phyloP scores from a whole-genome alignment of 2,888 invertebrate genomes.

The Exocentrus adspersus region DNA sequence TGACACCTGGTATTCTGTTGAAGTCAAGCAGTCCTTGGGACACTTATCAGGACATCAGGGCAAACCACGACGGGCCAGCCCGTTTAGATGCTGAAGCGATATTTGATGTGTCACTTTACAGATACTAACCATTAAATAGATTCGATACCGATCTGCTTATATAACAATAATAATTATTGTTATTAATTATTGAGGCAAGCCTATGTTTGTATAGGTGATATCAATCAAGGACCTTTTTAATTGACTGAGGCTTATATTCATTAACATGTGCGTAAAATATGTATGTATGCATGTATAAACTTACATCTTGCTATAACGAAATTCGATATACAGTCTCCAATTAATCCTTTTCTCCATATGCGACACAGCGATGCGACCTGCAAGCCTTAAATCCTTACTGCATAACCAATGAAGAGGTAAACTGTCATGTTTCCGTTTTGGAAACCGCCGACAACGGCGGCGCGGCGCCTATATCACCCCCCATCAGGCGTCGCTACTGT shows the following conservation, averaged over 20 bases:
- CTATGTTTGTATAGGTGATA: constrained; percentile 11
- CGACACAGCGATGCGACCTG: neutral
- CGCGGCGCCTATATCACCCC: constrained; percentile 26
- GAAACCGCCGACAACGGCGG: no score
- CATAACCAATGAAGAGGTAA: constrained; percentile 27
- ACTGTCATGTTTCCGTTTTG: constrained; percentile 33
- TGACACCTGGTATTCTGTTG: constrained; percentile 48
- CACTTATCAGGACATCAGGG: constrained; percentile 41
- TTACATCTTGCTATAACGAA: no score
- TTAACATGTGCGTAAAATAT: no score
- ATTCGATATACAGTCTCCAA: neutral
- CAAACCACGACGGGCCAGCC: constrained; percentile 14
- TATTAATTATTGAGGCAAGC: neutral
- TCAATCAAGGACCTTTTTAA: constrained; percentile 7
- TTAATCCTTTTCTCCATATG: neutral
- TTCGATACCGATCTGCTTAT: constrained; percentile 34
- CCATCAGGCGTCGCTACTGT: constrained; percentile 36
- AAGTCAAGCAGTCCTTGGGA: constrained; percentile 36
- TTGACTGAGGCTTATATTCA: no score
- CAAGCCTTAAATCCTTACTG: constrained; percentile 13
- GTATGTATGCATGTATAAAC: no score
- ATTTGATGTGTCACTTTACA: constrained; percentile 39
- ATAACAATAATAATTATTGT: no score
- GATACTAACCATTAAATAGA: constrained; percentile 40
- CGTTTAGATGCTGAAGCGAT: constrained; percentile 32